Percentiles rank a stretch among this genome's conserved stretches.
Conservation (phyloP, 2,797 vertebrate genomes). For the Gephyroberyx darwinii region DNA sequence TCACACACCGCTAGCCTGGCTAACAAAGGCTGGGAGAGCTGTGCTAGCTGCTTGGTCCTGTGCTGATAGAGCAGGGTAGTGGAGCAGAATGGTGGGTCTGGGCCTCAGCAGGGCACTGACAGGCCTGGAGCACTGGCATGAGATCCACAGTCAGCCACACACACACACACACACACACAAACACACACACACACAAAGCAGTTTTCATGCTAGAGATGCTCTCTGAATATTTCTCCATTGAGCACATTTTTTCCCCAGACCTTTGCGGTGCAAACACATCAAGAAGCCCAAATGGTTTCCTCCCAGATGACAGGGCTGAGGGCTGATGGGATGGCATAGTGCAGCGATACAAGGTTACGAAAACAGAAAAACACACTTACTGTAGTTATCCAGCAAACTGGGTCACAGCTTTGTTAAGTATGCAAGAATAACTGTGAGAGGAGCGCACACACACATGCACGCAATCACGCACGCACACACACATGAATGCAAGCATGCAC, state of each 20-base stretch:
- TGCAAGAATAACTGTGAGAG: constrained; percentile 79
- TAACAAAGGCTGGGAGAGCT: constrained; percentile 35
- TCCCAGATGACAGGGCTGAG: constrained; percentile 53
- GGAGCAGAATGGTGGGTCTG: constrained; percentile 70
- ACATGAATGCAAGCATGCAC: constrained; percentile 28
- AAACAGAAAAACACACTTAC: constrained; percentile 83
- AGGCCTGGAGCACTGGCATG: constrained; percentile 71
- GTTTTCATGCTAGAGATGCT: constrained; percentile 55
- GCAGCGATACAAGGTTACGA: constrained; percentile 52
- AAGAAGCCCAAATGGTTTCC: constrained; percentile 49
- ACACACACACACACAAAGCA: constrained; percentile 34
- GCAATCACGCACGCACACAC: constrained; percentile 6
- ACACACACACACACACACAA: constrained; percentile 20
- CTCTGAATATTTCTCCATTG: constrained; percentile 56
- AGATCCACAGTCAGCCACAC: constrained; percentile 44
- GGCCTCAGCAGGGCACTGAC: constrained; percentile 67
- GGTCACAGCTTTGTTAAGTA: constrained; percentile 84
- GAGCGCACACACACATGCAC: constrained; percentile 47
- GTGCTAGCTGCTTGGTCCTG: constrained; percentile 41
- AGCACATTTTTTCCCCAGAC: constrained; percentile 44
- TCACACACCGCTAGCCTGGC: constrained; percentile 17
- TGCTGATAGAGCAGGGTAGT: constrained; percentile 47
- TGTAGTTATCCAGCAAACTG: constrained; percentile 80
- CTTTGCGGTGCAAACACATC: constrained; percentile 37
- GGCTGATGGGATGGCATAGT: constrained; percentile 42